Conservation (phyloP, 2,797 vertebrate species). For the Acanthurus lineatus region DNA sequence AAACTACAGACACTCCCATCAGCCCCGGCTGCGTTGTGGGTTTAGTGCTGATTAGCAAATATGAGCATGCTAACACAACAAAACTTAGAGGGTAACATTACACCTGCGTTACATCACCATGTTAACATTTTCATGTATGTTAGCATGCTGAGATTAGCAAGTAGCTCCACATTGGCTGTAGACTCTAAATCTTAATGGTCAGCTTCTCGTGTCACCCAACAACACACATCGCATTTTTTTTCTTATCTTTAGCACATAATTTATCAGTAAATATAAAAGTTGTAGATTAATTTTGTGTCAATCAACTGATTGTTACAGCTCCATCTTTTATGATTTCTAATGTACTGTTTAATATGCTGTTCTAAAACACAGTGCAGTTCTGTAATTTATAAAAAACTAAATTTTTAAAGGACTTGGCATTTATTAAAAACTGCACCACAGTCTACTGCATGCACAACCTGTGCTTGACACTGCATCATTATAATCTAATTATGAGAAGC, state of each 20-base stretch:
- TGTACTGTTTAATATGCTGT: not conserved
- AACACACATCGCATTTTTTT: not conserved
- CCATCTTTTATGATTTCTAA: not conserved
- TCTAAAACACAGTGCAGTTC: not conserved
- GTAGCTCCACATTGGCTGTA: not conserved
- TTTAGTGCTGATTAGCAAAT: not conserved
- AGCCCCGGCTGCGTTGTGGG: not conserved
- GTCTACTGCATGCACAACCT: not conserved
- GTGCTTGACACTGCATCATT: not conserved
- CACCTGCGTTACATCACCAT: not conserved
- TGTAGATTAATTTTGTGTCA: not conserved
- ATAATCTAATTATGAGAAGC: slow-evolving; percentile 3
- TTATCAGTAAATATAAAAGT: not conserved
- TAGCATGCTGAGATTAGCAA: not conserved
- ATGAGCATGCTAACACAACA: not conserved
- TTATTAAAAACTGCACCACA: not conserved
- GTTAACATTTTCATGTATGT: not conserved
- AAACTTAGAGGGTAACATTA: not conserved
- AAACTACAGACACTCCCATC: not conserved
- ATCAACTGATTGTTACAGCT: not conserved
- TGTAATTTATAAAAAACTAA: slow-evolving; percentile 8
- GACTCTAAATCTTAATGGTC: not conserved
- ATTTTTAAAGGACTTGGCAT: slow-evolving; percentile 2
- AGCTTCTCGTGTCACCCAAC: not conserved
- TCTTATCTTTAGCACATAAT: not conserved